Evolutionary conservation across 2,888 invertebrate species (phyloP).

Genomic region (Rotaria socialis): DNA sequence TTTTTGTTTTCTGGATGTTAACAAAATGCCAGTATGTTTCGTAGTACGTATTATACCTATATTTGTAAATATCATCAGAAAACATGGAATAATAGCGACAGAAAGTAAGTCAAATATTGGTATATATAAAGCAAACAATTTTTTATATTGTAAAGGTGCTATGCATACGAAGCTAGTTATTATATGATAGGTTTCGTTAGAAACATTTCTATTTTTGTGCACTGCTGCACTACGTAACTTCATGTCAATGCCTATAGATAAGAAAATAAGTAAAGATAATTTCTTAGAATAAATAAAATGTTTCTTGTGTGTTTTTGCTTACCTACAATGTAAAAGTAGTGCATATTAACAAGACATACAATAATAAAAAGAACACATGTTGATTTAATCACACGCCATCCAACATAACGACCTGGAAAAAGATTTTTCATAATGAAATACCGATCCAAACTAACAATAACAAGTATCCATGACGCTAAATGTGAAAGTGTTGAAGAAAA

Average conservation of each 20-base stretch:
- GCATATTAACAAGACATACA: background rate
- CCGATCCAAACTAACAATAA: conserved; percentile 8
- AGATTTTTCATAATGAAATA: background rate
- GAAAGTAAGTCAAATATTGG: conserved; percentile 7
- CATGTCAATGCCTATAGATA: background rate
- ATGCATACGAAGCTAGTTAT: background rate
- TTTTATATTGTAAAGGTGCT: background rate
- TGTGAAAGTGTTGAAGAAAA: background rate
- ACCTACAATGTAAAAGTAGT: background rate
- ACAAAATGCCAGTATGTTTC: background rate
- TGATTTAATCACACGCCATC: background rate
- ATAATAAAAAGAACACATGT: conserved; percentile 7
- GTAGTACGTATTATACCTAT: background rate
- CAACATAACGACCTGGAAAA: background rate
- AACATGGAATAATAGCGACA: background rate
- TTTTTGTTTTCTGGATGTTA: background rate
- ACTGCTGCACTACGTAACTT: no score
- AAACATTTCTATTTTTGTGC: background rate
- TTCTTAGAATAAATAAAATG: background rate
- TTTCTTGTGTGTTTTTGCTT: background rate
- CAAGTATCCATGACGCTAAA: conserved; percentile 18
- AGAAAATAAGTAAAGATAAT: background rate
- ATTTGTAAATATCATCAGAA: background rate
- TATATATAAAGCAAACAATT: background rate
- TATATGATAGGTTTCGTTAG: background rate